Percentiles rank a stretch among this genome's conserved stretches.
Conservation (phyloP, 2,113 vertebrate genomes). For the Psittacus erithacus region DNA sequence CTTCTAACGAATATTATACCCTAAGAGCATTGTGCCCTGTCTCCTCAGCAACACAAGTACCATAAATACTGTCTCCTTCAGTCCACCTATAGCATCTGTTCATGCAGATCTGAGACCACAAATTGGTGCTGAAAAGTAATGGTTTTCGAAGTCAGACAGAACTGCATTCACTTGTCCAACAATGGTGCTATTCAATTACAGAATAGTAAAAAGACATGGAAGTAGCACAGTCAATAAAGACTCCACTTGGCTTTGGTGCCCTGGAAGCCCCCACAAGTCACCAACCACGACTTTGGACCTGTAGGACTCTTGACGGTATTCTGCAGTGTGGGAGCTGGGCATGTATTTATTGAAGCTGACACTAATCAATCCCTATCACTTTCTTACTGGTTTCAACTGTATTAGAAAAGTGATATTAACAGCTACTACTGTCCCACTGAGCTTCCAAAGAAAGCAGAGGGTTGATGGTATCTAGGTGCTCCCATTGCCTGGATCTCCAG, state of each 20-base stretch:
- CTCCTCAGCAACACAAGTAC: neutral
- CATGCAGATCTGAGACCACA: neutral
- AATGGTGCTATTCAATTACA: neutral
- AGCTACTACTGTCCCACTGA: neutral
- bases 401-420: constrained; percentile 2
- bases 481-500: neutral
- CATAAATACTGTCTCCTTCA: neutral
- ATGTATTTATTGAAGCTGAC: constrained; percentile 8
- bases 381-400: constrained; percentile 13
- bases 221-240: neutral
- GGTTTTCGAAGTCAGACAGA: neutral
- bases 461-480: neutral
- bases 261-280: neutral
- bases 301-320: neutral
- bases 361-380: constrained; percentile 29
- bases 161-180: neutral
- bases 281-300: neutral
- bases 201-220: neutral
- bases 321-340: neutral
- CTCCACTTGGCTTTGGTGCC: neutral
- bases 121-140: neutral
- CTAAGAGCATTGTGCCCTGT: neutral
- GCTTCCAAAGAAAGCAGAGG: neutral
- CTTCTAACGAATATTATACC: neutral
- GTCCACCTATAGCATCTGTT: neutral